Conservation (phyloP, 2,888 invertebrate genomes). For the Andrena haemorrhoa region DNA sequence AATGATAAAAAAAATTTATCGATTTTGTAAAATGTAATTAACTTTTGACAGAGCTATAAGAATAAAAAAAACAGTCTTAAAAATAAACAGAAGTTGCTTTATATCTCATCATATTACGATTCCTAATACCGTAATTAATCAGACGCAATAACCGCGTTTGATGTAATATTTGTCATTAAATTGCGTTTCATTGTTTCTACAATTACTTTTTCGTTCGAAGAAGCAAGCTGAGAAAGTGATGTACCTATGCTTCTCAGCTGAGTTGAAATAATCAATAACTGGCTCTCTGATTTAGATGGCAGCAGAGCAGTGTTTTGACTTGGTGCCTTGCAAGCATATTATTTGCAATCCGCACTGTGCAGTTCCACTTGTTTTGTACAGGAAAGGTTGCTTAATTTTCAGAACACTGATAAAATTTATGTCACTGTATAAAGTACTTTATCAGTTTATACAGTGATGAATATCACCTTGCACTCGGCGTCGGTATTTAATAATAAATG, state of each 20-base stretch:
- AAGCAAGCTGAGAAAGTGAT: not conserved
- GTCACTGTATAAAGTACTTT: not conserved
- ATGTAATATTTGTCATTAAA: conserved; percentile 7
- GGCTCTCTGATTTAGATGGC: conserved; percentile 66
- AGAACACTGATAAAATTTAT: not conserved
- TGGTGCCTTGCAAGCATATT: conserved; percentile 22
- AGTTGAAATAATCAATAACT: conserved; percentile 70
- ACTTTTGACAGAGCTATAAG: conserved; percentile 5
- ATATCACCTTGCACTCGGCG: not conserved
- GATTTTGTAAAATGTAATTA: conserved; percentile 12
- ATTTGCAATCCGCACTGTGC: not conserved
- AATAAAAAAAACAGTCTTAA: not conserved
- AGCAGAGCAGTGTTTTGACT: conserved; percentile 65
- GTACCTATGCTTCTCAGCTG: conserved; percentile 1
- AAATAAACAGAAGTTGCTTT: conserved; percentile 18
- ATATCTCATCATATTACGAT: conserved; percentile 1
- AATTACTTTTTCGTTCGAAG: not conserved
- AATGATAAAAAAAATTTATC: not conserved
- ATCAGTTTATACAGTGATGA: not conserved
- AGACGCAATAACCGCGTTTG: too few species aligned
- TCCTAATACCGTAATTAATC: too few species aligned
- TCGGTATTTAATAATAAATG: conserved; percentile 8
- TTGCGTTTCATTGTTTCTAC: not conserved
- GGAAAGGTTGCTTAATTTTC: not conserved
- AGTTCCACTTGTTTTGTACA: conserved; percentile 7